Conservation (phyloP, 2,113 vertebrate species). For the Chrysochloris asiatica region DNA sequence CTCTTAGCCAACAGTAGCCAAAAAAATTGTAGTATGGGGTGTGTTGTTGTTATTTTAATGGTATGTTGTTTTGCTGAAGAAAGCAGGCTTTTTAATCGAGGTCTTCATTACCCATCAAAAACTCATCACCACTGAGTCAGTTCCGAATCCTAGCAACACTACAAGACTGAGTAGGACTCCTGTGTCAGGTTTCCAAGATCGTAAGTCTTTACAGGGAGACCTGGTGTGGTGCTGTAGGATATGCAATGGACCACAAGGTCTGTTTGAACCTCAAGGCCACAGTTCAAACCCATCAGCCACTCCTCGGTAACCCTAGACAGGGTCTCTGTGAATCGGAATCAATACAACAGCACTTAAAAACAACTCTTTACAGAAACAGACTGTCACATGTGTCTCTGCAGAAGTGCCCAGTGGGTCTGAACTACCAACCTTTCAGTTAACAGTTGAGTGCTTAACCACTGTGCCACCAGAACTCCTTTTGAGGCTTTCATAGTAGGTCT, state of each 20-base stretch:
- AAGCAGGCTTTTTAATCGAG: neutral
- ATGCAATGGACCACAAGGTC: too few species aligned
- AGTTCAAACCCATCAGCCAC: too few species aligned
- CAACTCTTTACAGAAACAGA: too few species aligned
- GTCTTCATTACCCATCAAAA: neutral
- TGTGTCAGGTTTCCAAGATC: neutral
- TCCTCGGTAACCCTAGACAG: too few species aligned
- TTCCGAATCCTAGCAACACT: neutral
- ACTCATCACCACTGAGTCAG: neutral
- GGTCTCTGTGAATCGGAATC: too few species aligned
- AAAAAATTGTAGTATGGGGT: neutral
- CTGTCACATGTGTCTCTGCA: too few species aligned
- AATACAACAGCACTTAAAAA: too few species aligned
- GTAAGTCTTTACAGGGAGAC: too few species aligned
- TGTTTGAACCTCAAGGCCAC: too few species aligned
- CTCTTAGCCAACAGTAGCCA: slow-evolving; percentile 55
- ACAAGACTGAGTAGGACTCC: neutral
- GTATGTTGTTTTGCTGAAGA: neutral
- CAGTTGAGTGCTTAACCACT: neutral
- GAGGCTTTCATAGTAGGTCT: neutral
- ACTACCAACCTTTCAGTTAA: neutral
- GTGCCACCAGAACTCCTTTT: neutral
- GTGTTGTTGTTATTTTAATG: neutral
- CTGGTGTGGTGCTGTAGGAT: too few species aligned
- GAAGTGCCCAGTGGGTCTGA: neutral